Base-by-base conservation (phyloP, 2,113 vertebrate genomes). In the Tympanuchus pallidicinctus region DNA sequence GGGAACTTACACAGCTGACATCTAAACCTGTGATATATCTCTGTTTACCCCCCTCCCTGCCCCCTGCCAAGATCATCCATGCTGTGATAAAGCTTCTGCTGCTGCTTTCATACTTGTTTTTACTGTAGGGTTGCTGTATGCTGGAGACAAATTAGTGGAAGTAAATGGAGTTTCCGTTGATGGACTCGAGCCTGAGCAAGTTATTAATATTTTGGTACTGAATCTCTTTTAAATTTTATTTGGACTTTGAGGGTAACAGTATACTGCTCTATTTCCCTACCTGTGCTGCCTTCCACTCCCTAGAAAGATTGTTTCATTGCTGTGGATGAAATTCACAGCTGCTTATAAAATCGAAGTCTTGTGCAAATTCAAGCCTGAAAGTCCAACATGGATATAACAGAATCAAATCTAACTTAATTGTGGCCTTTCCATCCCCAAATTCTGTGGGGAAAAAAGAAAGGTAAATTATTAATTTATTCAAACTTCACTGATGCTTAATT, bases 161-260 rank as follows among this genome's bases (percentile, higher is more conserved):
- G 99, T 99, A 73, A 99, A 99, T 8, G 98, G 99, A 38, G 97
- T 99, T 94, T 97, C 98, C 4, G 98, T 99, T 42, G 98, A 98
- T 25, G 99, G 99, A n/a, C 96, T 99, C 96, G 98, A 99, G 63
- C 99, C 99, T 12, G 99, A 99, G 80, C 98, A 99, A 97, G 98
- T 99, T 32, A 99, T 99, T 95, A 98, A 98, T 66, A 98, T 99
- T 65, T 98, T 99, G 98, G 99, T 99, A 97, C 76, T 65, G n/a
- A 64, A 75, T 85, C 20, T 60, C 47, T 52, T 28, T 61, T 45
- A 18, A 22, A 6, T 40, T 20, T 18, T 83, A 43, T 91, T 92
- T 81, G 43, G 82, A 7, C 25, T 70, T 82, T 76, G 6, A 43
- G 20, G 42, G 25, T 59, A 84, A 79, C 73, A 43, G 28, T 43